A percentile compares a stretch with the other conserved stretches of the same genome.
Conservation (phyloP, 2,797 vertebrate genomes). For the Peromyscus attwateri region DNA sequence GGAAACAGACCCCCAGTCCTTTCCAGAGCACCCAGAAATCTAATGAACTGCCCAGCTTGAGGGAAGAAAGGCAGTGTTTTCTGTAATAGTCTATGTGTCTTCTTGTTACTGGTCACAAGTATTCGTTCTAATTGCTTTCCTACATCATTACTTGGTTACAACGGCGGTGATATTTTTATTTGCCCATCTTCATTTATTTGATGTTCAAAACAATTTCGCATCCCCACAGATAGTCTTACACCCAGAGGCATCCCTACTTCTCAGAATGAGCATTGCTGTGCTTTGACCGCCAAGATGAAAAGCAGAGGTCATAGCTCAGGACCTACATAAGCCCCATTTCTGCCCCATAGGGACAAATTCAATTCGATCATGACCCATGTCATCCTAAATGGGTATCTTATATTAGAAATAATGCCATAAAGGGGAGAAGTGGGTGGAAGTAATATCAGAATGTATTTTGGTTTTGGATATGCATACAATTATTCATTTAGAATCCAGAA, state of each 20-base stretch:
- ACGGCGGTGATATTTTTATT: not conserved
- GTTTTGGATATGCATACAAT: not conserved
- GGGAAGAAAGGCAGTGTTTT: not conserved
- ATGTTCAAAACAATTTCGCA: not conserved
- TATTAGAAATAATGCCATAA: not conserved
- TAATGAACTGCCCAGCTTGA: not conserved
- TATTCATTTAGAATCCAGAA: slow-evolving; percentile 10
- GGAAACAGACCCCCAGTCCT: not conserved
- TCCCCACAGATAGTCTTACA: not conserved
- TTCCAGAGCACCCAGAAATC: not conserved
- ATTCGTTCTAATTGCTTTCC: not conserved
- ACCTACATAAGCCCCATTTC: not conserved
- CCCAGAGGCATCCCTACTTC: not conserved
- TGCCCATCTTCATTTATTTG: not conserved
- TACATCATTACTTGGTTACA: not conserved
- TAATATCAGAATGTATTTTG: not conserved
- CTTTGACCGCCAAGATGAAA: not conserved
- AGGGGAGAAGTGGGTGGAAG: not conserved
- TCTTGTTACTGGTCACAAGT: not conserved
- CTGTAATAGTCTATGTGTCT: not conserved
- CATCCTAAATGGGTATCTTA: not conserved
- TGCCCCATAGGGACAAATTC: not conserved
- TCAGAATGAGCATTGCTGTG: not conserved
- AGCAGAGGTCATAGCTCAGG: not conserved
- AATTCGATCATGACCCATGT: not conserved